These are phyloP conservation scores for Murina feae DNA, from an alignment of 2,113 vertebrate species.

Conservation along the genomic window DNA sequence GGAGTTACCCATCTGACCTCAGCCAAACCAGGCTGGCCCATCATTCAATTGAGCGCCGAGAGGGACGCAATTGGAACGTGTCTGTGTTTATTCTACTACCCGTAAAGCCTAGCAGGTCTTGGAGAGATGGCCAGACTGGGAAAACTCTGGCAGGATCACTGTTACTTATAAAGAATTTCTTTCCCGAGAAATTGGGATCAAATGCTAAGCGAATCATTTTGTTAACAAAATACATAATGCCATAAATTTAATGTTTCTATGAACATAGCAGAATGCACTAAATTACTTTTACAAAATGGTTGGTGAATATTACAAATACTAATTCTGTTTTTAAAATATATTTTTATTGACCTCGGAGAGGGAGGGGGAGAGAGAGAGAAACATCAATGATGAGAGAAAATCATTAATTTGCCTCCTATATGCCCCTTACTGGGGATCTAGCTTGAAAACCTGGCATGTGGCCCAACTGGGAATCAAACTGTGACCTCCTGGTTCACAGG, in stretches of 20 bases:
- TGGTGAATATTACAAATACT: conserved; percentile 6
- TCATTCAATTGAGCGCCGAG: conserved; percentile 3
- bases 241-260: conserved; percentile 8
- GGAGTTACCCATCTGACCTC: not conserved
- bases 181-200: conserved; percentile 8
- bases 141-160: not conserved
- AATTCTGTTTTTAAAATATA: not conserved
- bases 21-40: not conserved
- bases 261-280: not conserved
- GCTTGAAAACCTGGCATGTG: no score
- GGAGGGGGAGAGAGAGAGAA: no score
- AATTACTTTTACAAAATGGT: not conserved
- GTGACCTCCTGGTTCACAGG: no score
- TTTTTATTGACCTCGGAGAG: no score
- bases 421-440: no score
- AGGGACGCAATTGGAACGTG: not conserved
- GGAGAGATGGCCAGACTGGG: not conserved
- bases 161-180: not conserved
- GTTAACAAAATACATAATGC: not conserved
- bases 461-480: no score
- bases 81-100: not conserved
- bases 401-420: no score
- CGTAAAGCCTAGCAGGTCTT: not conserved
- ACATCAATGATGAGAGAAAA: no score
- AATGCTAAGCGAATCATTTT: conserved; percentile 20